Base-by-base conservation (phyloP, 2,113 vertebrate species). In the Micromys minutus region DNA sequence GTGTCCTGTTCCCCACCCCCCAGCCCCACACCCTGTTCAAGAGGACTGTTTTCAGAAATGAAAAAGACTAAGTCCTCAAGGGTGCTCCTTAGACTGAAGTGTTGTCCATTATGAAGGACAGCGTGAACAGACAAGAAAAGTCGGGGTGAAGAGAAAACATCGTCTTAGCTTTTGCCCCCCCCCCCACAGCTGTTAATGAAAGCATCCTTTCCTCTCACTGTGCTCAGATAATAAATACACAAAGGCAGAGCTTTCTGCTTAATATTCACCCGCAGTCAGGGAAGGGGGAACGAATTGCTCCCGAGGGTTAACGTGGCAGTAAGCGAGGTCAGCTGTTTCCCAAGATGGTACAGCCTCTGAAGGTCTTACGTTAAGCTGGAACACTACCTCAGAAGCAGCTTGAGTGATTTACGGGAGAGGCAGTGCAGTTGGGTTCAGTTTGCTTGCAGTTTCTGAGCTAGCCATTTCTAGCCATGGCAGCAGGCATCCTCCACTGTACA, bases 281-380 rank as follows among this genome's bases (percentile, higher is more conserved):
- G 7, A 50, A 90, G 75, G 50, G 61, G 47, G 89, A 55, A 67
- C 75, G 71, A 94, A 90, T 55, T 2, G 83, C 74, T 91, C 9
- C 7, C 17, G 80, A 67, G 94, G 94, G 94, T 93, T 89, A 69
- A 69, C 21, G 16, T 34, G 63, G 87, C 93, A 61, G 94, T 72
- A 87, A 96, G 95, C 89, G 31, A 90, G 96, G 96, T 93, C 88
- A 86, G 95, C 97, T 69, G 90, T 90, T 95, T 89, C 96, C 96
- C 95, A 94, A 74, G 95, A 90, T 7, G 10, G 45, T 34, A n/a
- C 90, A 80, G 89, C 91, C 93, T 83, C 91, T n/a, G 72, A 96
- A 50, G 10, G 31, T 34, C 93, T 89, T 83, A 26, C 72, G 42
- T 94, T 36, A 87, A 88, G 91, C 86, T 11, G 55, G 91, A 86